These are phyloP conservation scores for Mallotus villosus DNA, from an alignment of 2,797 vertebrate species.

Conservation along the genomic window DNA sequence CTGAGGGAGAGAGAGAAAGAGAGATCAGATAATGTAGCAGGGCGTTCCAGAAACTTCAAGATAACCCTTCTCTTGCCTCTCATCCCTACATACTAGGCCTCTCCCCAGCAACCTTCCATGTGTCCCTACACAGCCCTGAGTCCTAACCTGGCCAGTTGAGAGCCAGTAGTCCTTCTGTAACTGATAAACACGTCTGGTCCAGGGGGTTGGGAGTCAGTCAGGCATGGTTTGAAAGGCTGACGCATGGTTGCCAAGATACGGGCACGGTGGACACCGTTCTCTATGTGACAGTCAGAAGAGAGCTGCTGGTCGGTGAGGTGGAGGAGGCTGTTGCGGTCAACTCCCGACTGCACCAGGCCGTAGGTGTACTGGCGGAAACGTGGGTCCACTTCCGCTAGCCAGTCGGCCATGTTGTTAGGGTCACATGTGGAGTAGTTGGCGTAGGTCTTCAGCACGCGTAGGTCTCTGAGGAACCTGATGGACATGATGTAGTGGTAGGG, in stretches of 20 bases:
- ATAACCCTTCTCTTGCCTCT: neutral
- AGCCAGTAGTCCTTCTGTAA: conserved; percentile 91
- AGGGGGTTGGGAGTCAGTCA: conserved; percentile 69
- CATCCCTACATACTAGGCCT: too few relatives aligned
- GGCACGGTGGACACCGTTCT: conserved; percentile 85
- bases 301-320: conserved; percentile 91
- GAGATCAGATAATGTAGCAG: neutral
- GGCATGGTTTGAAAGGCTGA: conserved; percentile 75
- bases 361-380: conserved; percentile 96
- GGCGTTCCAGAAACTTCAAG: too few relatives aligned
- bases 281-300: conserved; percentile 83
- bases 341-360: conserved; percentile 86
- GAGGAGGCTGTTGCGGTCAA: conserved; percentile 82
- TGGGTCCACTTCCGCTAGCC: conserved; percentile 87
- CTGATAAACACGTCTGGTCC: conserved; percentile 96
- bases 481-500: neutral
- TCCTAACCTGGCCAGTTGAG: conserved; percentile 92
- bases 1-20: conserved; percentile 57
- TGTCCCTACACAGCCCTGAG: neutral
- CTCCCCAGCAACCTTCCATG: neutral
- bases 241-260: conserved; percentile 83
- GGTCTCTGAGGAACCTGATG: conserved; percentile 89
- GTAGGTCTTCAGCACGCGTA: conserved; percentile 91
- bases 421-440: conserved; percentile 96
- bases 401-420: conserved; percentile 94